Evolutionary conservation across 2,797 vertebrate genomes (phyloP).

Genomic region (Siniperca undulata): DNA sequence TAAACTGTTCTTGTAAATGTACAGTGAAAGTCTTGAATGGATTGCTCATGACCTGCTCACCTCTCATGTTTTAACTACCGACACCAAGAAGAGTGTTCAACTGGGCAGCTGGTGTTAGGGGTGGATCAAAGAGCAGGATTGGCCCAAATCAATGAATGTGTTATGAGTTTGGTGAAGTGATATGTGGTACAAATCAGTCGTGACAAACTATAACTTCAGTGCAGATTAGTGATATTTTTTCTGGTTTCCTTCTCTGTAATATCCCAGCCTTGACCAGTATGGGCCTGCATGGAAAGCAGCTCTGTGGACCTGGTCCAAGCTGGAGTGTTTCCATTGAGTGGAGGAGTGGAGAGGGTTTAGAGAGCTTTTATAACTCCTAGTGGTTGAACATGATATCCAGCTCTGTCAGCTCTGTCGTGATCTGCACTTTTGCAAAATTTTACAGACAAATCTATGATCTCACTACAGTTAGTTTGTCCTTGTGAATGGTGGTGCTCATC

Average conservation of each 20-base stretch:
- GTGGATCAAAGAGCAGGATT: not conserved
- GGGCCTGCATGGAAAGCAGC: not conserved
- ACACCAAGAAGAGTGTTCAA: not conserved
- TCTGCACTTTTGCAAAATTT: not conserved
- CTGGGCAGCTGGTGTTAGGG: not conserved
- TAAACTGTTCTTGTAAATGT: not conserved
- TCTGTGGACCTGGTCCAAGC: not conserved
- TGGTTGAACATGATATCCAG: conserved; percentile 8
- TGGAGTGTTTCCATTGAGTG: not conserved
- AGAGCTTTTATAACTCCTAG: not conserved
- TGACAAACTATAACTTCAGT: not conserved
- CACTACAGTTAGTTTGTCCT: not conserved
- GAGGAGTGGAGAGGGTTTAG: not conserved
- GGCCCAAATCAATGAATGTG: not conserved
- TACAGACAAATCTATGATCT: not conserved
- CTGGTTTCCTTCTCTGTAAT: not conserved
- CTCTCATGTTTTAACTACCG: not conserved
- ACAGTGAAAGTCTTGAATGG: not conserved
- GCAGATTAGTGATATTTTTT: not conserved
- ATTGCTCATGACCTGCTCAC: not conserved
- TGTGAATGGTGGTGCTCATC: no score
- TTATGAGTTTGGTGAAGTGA: not conserved
- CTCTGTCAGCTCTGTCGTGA: not conserved
- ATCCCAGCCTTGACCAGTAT: not conserved
- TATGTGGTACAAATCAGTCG: not conserved